Evolutionary conservation across 2,113 vertebrate genomes (phyloP), one percentile per base, ranked within the genome.

Genomic region (Gopherus flavomarginatus): DNA sequence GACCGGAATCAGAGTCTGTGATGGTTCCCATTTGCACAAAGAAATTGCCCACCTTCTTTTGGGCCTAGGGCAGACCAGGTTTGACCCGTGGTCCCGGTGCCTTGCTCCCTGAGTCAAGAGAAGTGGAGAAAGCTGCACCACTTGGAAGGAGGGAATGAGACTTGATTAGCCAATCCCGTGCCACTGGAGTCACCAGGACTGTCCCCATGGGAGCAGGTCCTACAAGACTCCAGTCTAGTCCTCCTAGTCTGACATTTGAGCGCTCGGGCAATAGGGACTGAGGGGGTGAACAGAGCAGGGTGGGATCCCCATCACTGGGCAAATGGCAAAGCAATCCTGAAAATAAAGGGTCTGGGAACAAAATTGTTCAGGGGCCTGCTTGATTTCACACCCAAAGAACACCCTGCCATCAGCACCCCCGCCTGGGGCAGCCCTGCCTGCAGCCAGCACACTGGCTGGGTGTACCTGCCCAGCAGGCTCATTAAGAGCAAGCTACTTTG

Each of bases 241-340:
- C n/a, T 72, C 65, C n/a, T 38, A 4, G 19, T 19, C 65, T 38
- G 65, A n/a, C 16, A 35, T 69, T n/a, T 72, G n/a, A 19, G 35
- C 1, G 19, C 17, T 65, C 7, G 2, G 62, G 62, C 31, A 35
- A 35, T 22, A 9, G 17, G n/a, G 4, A 5, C 16, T 3, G 9
- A n/a, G 26, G n/a, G n/a, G 19, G 35, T 9, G 19, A n/a, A 35
- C 65, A 69, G 65, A n/a, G 65, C 35, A 69, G 35, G 65, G 35
- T 21, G 4, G 31, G 65, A 72, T 38, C 65, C 65, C 19, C 5
- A 9, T 72, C 17, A n/a, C 17, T 17, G 14, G 16, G 65, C 65
- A n/a, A 72, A 38, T n/a, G 16, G 31, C 31, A 65, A n/a, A n/a
- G 62, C 31, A n/a, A 65, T 35, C 16, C 62, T 65, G 31, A 65